Conservation (phyloP, 2,888 invertebrate genomes). For the Scaptomyza cyrtandrae region DNA sequence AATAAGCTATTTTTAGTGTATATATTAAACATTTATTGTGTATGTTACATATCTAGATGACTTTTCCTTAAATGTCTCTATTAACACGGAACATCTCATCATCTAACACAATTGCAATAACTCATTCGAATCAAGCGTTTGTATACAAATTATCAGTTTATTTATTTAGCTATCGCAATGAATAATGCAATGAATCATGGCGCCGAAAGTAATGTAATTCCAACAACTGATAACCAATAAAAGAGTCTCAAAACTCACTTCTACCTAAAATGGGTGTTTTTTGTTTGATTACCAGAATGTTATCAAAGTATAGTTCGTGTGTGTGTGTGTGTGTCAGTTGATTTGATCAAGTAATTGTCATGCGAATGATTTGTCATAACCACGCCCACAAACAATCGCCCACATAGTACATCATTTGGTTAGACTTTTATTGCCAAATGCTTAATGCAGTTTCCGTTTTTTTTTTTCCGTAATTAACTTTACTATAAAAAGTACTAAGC, state of each 20-base stretch:
- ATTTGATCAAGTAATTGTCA: constrained; percentile 58
- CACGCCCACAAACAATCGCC: constrained; percentile 18
- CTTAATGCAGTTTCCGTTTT: constrained; percentile 11
- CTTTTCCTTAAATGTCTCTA: no score
- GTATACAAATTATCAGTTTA: constrained; percentile 12
- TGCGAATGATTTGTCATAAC: constrained; percentile 35
- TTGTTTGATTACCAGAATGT: constrained; percentile 7
- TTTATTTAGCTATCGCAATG: constrained; percentile 14
- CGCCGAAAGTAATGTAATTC: constrained; percentile 24
- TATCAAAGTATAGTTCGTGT: constrained; percentile 25
- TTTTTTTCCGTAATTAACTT: no score
- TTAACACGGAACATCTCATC: no score
- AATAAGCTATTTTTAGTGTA: no score
- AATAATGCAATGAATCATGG: constrained; percentile 41
- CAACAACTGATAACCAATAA: constrained; percentile 24
- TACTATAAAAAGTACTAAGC: no score
- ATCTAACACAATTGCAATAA: no score
- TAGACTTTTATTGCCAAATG: constrained; percentile 54
- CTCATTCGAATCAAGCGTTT: not conserved
- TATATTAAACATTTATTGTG: no score
- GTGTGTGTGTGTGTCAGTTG: constrained; percentile 22
- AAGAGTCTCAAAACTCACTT: not conserved
- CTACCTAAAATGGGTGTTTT: constrained; percentile 3
- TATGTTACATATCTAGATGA: no score
- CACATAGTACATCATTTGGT: not conserved